Percentiles rank a stretch among this genome's conserved stretches.
phyloP scores from a whole-genome alignment of 2,113 vertebrate species.

The Ptilonorhynchus violaceus region DNA sequence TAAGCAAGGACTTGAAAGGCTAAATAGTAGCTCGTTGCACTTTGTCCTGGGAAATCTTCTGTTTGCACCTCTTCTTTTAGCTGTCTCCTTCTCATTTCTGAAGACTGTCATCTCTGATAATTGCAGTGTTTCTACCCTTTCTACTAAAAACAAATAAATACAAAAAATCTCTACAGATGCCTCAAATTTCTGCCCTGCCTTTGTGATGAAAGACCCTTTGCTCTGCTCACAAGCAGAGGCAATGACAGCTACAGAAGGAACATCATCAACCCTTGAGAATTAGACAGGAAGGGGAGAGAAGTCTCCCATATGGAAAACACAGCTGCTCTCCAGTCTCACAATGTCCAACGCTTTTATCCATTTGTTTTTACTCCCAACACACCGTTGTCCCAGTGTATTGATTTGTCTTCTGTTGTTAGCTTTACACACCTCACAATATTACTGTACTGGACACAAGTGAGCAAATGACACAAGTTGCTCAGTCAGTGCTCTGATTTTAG shows the following conservation, averaged over 20 bases:
- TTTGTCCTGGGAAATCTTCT: conserved; percentile 6
- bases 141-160: neutral
- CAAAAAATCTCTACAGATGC: neutral
- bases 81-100: neutral
- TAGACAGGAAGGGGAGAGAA: neutral
- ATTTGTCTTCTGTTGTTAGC: neutral
- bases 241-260: neutral
- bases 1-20: conserved; percentile 27
- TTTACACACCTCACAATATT: neutral
- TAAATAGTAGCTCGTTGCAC: neutral
- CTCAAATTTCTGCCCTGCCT: neutral
- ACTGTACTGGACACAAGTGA: neutral
- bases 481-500: neutral
- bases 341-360: neutral
- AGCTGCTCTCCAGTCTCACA: fast-evolving
- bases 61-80: neutral
- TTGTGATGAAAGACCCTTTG: neutral
- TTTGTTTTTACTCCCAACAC: neutral
- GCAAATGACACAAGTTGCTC: neutral
- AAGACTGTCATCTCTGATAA: neutral
- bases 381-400: neutral
- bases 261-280: neutral
- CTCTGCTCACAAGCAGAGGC: neutral
- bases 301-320: neutral
- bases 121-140: neutral